These are phyloP conservation scores for Clamator glandarius DNA, from an alignment of 2,797 vertebrate genomes.

Conservation along the genomic window DNA sequence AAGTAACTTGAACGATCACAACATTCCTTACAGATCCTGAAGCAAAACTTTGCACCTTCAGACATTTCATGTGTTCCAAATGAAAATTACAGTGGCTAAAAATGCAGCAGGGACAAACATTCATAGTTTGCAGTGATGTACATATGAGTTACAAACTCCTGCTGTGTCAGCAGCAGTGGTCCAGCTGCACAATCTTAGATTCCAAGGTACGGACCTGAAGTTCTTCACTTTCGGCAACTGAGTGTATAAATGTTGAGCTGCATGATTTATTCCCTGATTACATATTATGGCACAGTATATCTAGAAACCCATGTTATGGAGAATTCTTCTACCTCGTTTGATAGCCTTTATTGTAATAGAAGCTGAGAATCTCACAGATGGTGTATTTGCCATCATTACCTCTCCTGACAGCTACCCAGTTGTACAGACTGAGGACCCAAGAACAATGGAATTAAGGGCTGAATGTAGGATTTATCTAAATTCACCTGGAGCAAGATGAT, in stretches of 20 bases:
- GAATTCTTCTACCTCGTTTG: not conserved
- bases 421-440: not conserved
- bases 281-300: not conserved
- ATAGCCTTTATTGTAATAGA: not conserved
- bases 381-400: not conserved
- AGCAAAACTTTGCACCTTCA: not conserved
- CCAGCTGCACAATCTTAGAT: not conserved
- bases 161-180: not conserved
- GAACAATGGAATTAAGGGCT: not conserved
- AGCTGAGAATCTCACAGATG: not conserved
- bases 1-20: not conserved
- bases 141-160: not conserved
- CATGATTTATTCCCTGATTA: not conserved
- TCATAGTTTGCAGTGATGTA: not conserved
- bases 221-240: not conserved
- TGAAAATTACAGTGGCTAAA: not conserved
- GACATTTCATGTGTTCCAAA: not conserved
- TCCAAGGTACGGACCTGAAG: not conserved
- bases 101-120: not conserved
- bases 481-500: conserved; percentile 29
- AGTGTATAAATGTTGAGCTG: not conserved
- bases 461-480: not conserved
- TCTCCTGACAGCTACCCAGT: not conserved
- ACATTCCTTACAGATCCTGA: not conserved
- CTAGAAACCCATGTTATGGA: not conserved